Evolutionary conservation across 2,888 invertebrate genomes (phyloP), one percentile per base, ranked within the genome.

Genomic region (Pasiphila rectangulata): DNA sequence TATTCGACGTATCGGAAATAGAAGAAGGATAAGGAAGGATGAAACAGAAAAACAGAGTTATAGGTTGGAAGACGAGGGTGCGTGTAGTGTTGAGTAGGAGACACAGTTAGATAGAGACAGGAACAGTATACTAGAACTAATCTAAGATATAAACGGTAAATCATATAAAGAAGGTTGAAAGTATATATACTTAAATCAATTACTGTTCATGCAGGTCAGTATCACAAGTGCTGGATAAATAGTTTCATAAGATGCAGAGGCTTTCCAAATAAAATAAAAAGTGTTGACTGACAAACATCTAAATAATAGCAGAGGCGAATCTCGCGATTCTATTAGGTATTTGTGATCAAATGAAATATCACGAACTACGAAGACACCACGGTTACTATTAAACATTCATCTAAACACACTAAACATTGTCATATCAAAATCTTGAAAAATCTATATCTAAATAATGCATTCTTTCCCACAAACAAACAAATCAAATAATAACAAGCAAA

Each of bases 401-500:
- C 63, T 57, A 64, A 69, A 74, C 61, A 74, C 61, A 73, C 67
- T 66, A 66, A 68, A 60, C 69, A 61, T 65, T 29, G 41, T 53
- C 51, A 54, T 57, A 62, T 66, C 61, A 64, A 64, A 65, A 72
- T 29, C 29, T 55, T 36, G 42, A 66, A 69, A 64, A 60, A 67
- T 54, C 62, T 64, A 64, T 61, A 62, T 63, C 61, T 63, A 64
- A 58, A 66, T 25, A 67, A 66, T 61, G 73, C 75, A 81, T 72
- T 75, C 74, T 59, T 69, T 64, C 60, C 66, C 64, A 67, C 63
- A 67, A 59, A 72, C 66, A 72, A 60, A 65, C 49, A 69, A 53
- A 69, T 64, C 65, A 61, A 71, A 69, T 66, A 70, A 79, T 65
- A 79, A 78, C 86, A 87, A 88, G 87, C 87, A 88, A 88, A 88